Conservation (phyloP, 2,888 invertebrate species). For the Aricia artaxerxes region DNA sequence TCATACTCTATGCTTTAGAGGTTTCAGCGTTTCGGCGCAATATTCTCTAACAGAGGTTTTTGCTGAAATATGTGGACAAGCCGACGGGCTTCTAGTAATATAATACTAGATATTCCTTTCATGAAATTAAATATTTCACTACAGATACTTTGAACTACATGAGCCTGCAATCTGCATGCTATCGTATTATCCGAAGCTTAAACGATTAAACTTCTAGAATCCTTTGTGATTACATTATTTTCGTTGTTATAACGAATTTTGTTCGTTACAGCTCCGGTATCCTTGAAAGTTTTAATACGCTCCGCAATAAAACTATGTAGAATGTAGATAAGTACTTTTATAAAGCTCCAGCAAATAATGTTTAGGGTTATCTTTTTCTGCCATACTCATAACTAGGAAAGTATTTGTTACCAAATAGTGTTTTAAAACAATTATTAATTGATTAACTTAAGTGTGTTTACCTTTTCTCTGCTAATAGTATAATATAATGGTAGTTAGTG, state of each 20-base stretch:
- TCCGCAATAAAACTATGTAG: slow-evolving; percentile 1
- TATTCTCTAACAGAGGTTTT: slow-evolving; percentile 16
- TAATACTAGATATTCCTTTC: neutral
- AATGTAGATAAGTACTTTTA: neutral
- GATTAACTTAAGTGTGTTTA: too few relatives aligned
- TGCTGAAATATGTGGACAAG: neutral
- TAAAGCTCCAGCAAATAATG: neutral
- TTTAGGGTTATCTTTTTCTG: neutral
- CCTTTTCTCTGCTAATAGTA: too few relatives aligned
- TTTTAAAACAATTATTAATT: too few relatives aligned
- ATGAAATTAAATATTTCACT: slow-evolving; percentile 15
- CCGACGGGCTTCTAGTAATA: neutral
- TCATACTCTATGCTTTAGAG: slow-evolving; percentile 2
- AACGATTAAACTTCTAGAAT: neutral
- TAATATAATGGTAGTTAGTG: too few relatives aligned
- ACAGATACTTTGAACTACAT: neutral
- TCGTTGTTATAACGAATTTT: slow-evolving; percentile 1
- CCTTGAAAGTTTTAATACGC: slow-evolving; percentile 13
- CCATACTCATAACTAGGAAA: neutral
- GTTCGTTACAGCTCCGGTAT: neutral
- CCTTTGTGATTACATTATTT: slow-evolving; percentile 6
- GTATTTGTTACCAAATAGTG: too few relatives aligned
- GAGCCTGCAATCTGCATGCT: neutral
- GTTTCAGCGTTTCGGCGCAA: neutral
- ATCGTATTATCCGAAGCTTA: neutral